phyloP scores from a whole-genome alignment of 2,888 invertebrate genomes.

The Mythimna albipuncta region DNA sequence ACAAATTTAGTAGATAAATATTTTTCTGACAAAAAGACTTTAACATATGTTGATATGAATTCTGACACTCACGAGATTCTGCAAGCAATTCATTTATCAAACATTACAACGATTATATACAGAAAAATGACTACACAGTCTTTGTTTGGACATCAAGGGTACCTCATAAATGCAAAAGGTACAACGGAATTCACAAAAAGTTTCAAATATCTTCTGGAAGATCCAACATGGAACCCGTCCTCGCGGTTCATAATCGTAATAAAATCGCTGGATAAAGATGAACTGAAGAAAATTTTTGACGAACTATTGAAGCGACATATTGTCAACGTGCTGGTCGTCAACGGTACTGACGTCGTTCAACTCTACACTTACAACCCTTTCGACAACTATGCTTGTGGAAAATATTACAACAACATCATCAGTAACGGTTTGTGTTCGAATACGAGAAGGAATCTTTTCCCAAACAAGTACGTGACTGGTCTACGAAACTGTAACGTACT shows the following conservation, averaged over 20 bases:
- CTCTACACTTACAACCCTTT: slow-evolving; percentile 79
- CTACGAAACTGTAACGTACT: slow-evolving; percentile 74
- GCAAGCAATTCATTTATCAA: slow-evolving; percentile 52
- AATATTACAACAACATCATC: slow-evolving; percentile 71
- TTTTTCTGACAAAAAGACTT: slow-evolving; percentile 35
- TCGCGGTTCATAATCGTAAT: slow-evolving; percentile 71
- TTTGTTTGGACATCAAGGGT: slow-evolving; percentile 53
- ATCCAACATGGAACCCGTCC: slow-evolving; percentile 72
- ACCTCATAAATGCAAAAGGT: slow-evolving; percentile 66
- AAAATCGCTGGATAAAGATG: slow-evolving; percentile 42
- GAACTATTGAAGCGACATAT: slow-evolving; percentile 69
- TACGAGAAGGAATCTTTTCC: slow-evolving; percentile 63
- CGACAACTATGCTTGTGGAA: slow-evolving; percentile 78
- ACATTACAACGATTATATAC: slow-evolving; percentile 12
- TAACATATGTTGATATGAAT: slow-evolving; percentile 55
- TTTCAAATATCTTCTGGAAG: slow-evolving; percentile 61
- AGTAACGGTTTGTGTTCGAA: slow-evolving; percentile 72
- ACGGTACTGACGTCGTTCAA: slow-evolving; percentile 66
- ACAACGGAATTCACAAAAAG: slow-evolving; percentile 55
- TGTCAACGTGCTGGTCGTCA: slow-evolving; percentile 69
- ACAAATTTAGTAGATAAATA: slow-evolving; percentile 52
- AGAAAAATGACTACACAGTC: slow-evolving; percentile 18
- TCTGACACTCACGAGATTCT: slow-evolving; percentile 44
- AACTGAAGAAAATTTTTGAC: slow-evolving; percentile 70
- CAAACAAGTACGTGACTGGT: slow-evolving; percentile 69